Evolutionary conservation across 1,140 invertebrate species (phyloP).

Genomic region (Penaeus japonicus): DNA sequence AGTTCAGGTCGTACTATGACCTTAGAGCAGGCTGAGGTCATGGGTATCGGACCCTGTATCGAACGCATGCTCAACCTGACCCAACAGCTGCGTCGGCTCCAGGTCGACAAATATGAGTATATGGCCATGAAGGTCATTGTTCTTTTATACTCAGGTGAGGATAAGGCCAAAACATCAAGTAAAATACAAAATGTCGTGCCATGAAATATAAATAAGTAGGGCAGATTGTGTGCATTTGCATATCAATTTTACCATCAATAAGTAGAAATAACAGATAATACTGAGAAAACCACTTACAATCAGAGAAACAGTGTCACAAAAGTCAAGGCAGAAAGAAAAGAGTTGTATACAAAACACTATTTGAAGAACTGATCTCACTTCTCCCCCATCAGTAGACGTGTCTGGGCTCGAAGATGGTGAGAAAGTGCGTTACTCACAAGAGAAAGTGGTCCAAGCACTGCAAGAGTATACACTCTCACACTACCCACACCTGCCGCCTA

Average conservation of each 20-base stretch:
- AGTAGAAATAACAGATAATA: no score
- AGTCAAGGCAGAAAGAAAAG: no score
- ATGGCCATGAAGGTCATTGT: conserved; percentile 94
- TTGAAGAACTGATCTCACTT: neutral
- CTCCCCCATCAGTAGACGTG: conserved; percentile 73
- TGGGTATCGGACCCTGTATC: conserved; percentile 81
- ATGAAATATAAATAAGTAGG: no score
- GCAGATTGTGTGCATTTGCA: no score
- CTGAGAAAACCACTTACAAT: no score
- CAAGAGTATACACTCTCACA: conserved; percentile 90
- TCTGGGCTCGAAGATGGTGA: conserved; percentile 90
- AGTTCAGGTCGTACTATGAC: conserved; percentile 67
- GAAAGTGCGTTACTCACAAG: conserved; percentile 90
- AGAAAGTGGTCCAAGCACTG: conserved; percentile 90
- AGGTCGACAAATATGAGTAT: conserved; percentile 96
- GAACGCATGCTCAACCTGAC: conserved; percentile 94
- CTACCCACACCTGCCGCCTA: conserved; percentile 90
- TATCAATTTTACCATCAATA: no score
- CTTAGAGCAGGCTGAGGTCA: conserved; percentile 68
- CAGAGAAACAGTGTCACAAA: no score
- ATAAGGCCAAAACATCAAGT: no score
- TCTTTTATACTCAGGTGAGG: conserved; percentile 86
- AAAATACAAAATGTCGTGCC: no score
- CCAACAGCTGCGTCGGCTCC: conserved; percentile 85
- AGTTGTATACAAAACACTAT: no score